Percentiles rank a stretch among this genome's conserved stretches.
Evolutionary conservation across 2,113 vertebrate species (phyloP).

Genomic region (Vombatus ursinus): DNA sequence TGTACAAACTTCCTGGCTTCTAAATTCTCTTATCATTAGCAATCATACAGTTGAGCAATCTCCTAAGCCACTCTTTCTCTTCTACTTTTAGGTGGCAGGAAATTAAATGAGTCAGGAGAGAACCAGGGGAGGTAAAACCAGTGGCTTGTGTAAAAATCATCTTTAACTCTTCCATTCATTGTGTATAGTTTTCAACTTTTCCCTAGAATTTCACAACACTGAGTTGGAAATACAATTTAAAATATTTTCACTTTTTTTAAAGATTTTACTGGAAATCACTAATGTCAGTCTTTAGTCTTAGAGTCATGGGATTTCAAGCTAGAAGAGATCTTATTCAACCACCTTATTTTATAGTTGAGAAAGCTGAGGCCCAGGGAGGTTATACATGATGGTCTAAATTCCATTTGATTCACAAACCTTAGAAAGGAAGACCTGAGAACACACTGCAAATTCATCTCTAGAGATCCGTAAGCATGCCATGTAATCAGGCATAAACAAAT

Average conservation of each 20-base stretch:
- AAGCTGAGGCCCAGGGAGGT: background rate
- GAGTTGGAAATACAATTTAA: background rate
- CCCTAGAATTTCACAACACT: background rate
- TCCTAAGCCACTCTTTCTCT: background rate
- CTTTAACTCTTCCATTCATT: background rate
- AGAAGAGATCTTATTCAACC: background rate
- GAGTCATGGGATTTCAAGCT: background rate
- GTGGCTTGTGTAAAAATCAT: background rate
- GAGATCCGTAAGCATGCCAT: background rate
- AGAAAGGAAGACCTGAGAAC: background rate
- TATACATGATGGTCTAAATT: background rate
- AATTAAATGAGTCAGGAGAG: background rate
- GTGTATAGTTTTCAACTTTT: background rate
- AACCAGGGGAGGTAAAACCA: background rate
- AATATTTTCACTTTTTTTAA: background rate
- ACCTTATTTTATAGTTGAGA: background rate
- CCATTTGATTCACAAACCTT: constrained; percentile 19
- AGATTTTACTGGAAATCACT: background rate
- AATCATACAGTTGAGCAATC: background rate
- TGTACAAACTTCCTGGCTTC: constrained; percentile 23
- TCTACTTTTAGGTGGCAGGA: background rate
- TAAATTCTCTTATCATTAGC: background rate
- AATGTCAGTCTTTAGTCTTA: background rate
- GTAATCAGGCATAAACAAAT: background rate
- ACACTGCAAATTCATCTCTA: constrained; percentile 16